phyloP scores from a whole-genome alignment of 2,888 invertebrate genomes.

The Cheilosia pagana region DNA sequence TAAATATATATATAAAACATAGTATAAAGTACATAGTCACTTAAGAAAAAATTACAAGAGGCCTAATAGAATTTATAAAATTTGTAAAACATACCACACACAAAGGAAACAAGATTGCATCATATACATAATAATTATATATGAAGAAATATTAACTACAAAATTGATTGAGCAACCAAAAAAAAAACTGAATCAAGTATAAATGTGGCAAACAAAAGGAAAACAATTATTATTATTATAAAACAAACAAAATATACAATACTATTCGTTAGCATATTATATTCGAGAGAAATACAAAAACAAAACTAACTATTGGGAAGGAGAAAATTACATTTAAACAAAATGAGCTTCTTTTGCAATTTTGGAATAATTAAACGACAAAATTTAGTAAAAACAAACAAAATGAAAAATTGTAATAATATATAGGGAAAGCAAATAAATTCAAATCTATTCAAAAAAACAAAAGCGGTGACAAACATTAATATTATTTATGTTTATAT shows the following conservation, averaged over 20 bases:
- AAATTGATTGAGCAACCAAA: constrained; percentile 13
- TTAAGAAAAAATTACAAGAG: constrained; percentile 75
- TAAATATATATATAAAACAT: constrained; percentile 52
- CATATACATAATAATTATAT: constrained; percentile 33
- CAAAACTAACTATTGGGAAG: constrained; percentile 28
- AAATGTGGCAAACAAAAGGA: constrained; percentile 63
- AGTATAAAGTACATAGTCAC: constrained; percentile 56
- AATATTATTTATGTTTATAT: background rate
- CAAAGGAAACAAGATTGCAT: constrained; percentile 38
- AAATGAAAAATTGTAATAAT: constrained; percentile 33
- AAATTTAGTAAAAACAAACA: constrained; percentile 26
- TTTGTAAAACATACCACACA: constrained; percentile 63
- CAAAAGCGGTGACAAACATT: background rate
- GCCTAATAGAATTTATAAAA: constrained; percentile 78
- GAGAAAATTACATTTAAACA: constrained; percentile 50
- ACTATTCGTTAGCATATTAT: constrained; percentile 53
- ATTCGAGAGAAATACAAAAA: constrained; percentile 30
- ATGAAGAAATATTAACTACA: constrained; percentile 13
- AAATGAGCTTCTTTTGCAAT: constrained; percentile 74
- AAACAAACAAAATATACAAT: constrained; percentile 55
- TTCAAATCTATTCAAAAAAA: constrained; percentile 31
- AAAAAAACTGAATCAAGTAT: constrained; percentile 44
- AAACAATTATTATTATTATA: constrained; percentile 1
- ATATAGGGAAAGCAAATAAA: constrained; percentile 68
- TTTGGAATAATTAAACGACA: constrained; percentile 56